Evolutionary conservation across 2,113 vertebrate genomes (phyloP).

Genomic region (Nyctibius bracteatus): DNA sequence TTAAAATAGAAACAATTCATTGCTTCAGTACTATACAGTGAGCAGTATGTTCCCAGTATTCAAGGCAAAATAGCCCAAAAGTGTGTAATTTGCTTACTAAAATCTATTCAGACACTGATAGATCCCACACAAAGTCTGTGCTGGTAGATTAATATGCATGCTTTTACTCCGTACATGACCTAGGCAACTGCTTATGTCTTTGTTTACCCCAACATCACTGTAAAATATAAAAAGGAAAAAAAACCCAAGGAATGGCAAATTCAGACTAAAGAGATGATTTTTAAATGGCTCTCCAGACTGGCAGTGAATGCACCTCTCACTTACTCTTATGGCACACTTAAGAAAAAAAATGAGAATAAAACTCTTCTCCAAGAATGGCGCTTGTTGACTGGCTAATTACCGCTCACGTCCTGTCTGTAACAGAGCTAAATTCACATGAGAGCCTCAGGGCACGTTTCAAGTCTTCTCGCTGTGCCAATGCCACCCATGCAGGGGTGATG

Average conservation of each 20-base stretch:
- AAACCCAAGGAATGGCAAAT: not conserved
- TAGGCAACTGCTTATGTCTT: not conserved
- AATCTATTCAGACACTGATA: not conserved
- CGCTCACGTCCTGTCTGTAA: fast-evolving
- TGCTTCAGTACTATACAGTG: not conserved
- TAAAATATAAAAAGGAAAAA: not conserved
- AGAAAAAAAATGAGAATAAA: not conserved
- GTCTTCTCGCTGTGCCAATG: not conserved
- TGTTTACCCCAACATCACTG: not conserved
- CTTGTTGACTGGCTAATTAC: not conserved
- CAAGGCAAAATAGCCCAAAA: not conserved
- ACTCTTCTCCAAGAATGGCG: not conserved
- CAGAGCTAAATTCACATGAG: not conserved
- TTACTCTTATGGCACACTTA: not conserved
- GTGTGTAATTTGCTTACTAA: not conserved
- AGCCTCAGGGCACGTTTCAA: not conserved
- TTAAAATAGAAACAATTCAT: not conserved
- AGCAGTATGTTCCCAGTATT: not conserved
- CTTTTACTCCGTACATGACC: not conserved
- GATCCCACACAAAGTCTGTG: not conserved
- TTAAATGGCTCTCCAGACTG: not conserved
- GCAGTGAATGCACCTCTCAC: not conserved
- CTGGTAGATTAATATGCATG: not conserved
- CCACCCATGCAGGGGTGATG: fast-evolving
- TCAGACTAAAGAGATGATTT: not conserved